Percentiles rank a stretch among this genome's conserved stretches.
Evolutionary conservation across 2,113 vertebrate genomes (phyloP).

Genomic region (Muscicapa adusta): DNA sequence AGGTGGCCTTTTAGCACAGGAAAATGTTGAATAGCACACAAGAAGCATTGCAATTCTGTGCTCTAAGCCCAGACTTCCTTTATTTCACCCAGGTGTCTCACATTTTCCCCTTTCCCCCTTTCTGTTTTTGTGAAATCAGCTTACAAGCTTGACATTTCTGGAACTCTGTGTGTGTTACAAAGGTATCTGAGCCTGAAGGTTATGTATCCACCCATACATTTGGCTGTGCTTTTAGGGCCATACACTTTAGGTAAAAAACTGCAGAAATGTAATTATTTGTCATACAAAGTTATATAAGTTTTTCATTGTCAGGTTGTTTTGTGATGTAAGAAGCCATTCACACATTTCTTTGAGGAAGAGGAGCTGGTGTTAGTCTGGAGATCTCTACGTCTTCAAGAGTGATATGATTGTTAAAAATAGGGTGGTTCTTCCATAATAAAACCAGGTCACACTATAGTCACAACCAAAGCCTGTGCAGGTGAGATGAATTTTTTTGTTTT

Average conservation of each 20-base stretch:
- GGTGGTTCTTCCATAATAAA: neutral
- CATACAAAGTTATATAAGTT: neutral
- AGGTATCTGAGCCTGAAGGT: neutral
- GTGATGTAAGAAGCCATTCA: neutral
- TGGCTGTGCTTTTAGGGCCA: neutral
- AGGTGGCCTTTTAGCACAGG: conserved; percentile 21
- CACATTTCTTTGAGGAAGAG: neutral
- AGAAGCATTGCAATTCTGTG: neutral
- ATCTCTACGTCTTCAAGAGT: neutral
- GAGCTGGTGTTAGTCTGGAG: neutral
- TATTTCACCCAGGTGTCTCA: neutral
- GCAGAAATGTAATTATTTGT: neutral
- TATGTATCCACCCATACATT: neutral
- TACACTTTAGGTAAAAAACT: neutral
- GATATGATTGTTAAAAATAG: neutral
- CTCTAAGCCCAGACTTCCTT: neutral
- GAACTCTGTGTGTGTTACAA: neutral
- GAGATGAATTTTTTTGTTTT: neutral
- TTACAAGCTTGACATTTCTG: neutral
- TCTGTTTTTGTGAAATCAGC: neutral
- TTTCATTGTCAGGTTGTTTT: neutral
- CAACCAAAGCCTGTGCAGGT: neutral
- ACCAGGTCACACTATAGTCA: neutral
- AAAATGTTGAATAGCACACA: neutral
- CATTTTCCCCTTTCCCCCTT: neutral